Evolutionary conservation across 2,113 vertebrate genomes (phyloP).

Genomic region (Nyctereutes procyonoides): DNA sequence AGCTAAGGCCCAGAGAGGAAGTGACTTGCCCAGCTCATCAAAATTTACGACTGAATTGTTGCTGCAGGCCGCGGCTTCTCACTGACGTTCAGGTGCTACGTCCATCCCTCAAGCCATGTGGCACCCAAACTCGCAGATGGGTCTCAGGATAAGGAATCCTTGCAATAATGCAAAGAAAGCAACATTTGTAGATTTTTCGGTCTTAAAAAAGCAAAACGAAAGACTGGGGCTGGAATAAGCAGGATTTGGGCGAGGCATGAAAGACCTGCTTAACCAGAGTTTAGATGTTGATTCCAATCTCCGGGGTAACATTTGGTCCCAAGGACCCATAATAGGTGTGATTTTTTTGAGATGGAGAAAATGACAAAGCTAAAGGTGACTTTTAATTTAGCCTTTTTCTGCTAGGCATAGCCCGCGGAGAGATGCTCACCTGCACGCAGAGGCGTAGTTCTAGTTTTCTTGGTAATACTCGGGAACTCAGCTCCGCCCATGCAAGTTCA

Average conservation of each 20-base stretch:
- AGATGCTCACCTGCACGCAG: not conserved
- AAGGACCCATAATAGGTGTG: not conserved
- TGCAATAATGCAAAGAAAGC: not conserved
- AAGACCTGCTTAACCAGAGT: not conserved
- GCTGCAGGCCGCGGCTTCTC: not conserved
- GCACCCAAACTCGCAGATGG: not conserved
- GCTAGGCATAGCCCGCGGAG: not conserved
- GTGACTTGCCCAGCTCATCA: not conserved
- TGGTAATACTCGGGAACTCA: not conserved
- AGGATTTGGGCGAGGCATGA: not conserved
- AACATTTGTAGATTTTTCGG: not conserved
- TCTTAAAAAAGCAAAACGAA: slow-evolving; percentile 1
- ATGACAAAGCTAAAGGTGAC: not conserved
- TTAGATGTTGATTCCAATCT: slow-evolving; percentile 2
- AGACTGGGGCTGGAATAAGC: not conserved
- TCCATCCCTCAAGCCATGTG: not conserved
- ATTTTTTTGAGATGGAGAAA: slow-evolving; percentile 29
- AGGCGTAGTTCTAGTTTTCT: not conserved
- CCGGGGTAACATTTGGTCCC: not conserved
- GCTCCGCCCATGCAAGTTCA: not conserved
- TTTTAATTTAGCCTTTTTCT: not conserved
- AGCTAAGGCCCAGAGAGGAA: not conserved
- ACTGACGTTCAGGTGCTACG: not conserved
- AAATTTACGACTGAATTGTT: not conserved
- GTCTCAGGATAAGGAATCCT: not conserved